Evolutionary conservation across 2,888 invertebrate species (phyloP), one percentile per base, ranked within the genome.

Genomic region (Drosophila helvetica): DNA sequence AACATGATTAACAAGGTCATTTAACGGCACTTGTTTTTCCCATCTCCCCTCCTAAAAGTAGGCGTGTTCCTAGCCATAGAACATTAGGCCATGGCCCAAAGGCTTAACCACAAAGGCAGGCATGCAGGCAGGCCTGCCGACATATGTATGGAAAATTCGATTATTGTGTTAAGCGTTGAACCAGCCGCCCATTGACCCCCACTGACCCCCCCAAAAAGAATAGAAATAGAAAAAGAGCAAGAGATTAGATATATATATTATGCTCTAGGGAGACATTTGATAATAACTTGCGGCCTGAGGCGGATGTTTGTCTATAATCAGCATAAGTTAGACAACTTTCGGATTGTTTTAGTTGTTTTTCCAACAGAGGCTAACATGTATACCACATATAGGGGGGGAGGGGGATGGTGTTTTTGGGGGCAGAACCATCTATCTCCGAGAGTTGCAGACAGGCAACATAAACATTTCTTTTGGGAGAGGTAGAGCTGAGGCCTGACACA

Each of bases 1-100:
- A 78, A 77, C 85, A 84, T 85, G 85, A 85, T 85, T 85, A 85
- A 85, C 86, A 85, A 84, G 85, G 80, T 86, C 85, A 78, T 85
- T 85, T 86, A 78, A 78, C 67, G 64, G 84, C 84, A 86, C 79
- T 86, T 84, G 77, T 78, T 68, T 68, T 56, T 51, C 15, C 33
- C 33, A 33, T 12, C 46, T 15, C 38, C 42, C 27, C 17, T 12
- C 30, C 54, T 61, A 68, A 70, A 67, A 61, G 55, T 64, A 47
- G 81, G 69, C 79, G 71, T 77, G 69, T 71, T 50, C 38, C 6
- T 50, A 53, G 52, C 33, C 10, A 38, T 25, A 18, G 10, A 61
- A 63, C 72, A 75, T 63, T 50, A 47, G 70, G 47, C 45, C 22
- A 67, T 66, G 69, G 74, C 59, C 66, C 63, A 79, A 80, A 79